Evolutionary conservation across 2,113 vertebrate genomes (phyloP), one percentile per base, ranked within the genome.

Genomic region (Xenopus laevis): DNA sequence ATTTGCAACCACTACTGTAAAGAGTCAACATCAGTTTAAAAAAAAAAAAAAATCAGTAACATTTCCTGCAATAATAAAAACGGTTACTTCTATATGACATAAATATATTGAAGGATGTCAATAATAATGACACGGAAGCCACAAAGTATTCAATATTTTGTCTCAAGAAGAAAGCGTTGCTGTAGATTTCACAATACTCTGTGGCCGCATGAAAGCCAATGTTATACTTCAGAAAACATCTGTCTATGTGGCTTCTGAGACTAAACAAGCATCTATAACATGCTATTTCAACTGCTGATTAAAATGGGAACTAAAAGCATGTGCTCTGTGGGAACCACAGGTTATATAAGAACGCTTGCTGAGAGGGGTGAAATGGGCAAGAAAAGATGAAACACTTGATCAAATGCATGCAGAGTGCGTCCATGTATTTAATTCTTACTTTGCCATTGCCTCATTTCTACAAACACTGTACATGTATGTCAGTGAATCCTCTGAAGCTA

Each of bases 401-500:
- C 84, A 78, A 82, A 79, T 88, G 89, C 88, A 91, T 91, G 89
- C 85, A 73, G 79, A 85, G 57, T 74, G 69, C 83, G 72, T 73
- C 71, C 70, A 71, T 76, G 75, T 79, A 82, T 81, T 88, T 89
- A 89, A 88, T 89, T 87, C 87, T 89, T 89, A 89, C 87, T 84
- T 86, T 89, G 87, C 87, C 87, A 87, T 80, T 84, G 80, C 57
- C 21, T 60, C 58, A 68, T 68, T 78, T 46, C 83, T 60, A 83
- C 72, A 70, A 15, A 65, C 4, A 57, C 71, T 82, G 20, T n/a
- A 78, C 79, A 80, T 69, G 0, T 74, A 71, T 71, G 65, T 64
- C 78, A 83, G 55, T 74, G 81, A 78, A 61, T 52, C 59, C 68
- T 65, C 1, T 79, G 40, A 66, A 27, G 1, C 71, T 80, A 45